Evolutionary conservation across 1,140 invertebrate species (phyloP), one percentile per base, ranked within the genome.

Genomic region (Augochlora pura): DNA sequence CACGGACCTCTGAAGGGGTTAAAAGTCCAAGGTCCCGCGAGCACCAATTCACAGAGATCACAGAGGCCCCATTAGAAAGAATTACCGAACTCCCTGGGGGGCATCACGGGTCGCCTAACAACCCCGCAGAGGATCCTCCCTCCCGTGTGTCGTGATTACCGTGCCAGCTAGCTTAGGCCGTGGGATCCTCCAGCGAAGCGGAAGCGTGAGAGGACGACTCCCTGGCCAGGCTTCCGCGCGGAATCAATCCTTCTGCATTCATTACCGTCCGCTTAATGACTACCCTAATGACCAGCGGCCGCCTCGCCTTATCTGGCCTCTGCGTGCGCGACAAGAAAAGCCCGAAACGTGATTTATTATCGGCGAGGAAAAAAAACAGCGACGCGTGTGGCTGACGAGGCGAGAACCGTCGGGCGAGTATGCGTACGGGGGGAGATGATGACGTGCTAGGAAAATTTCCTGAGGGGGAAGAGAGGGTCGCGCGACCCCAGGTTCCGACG

Each of bases 191-290:
- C 25, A 21, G 32, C 23, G 32, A 27, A 12, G 39, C 64, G 67
- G 77, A 71, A 84, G 62, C 39, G n/a, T n/a, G 81, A 72, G 46
- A 64, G 54, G 82, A 46, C 66, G 52, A 71, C 54, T 77, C 59
- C 59, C 49, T 52, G 39, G 60, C 64, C 77, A 42, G n/a, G 27
- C 42, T 60, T 25, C 59, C 65, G 60, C 80, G 9, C 65, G 39
- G 66, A 85, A 88, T 88, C 86, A 88, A 87, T 88, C 75, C 86
- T 81, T 57, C 79, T 87, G 86, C 82, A 88, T 86, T 88, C 84
- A 85, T 88, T 88, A 85, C 79, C 82, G 63, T 52, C 64, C 59
- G 66, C 77, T 88, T 88, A 88, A 88, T 86, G 87, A 81, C 73
- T 67, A 60, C 32, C 84, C 54, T 86, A 86, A 88, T 86, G 85